These are phyloP conservation scores for Drosophila atroscutellata DNA, from an alignment of 2,888 invertebrate genomes.

Conservation along the genomic window DNA sequence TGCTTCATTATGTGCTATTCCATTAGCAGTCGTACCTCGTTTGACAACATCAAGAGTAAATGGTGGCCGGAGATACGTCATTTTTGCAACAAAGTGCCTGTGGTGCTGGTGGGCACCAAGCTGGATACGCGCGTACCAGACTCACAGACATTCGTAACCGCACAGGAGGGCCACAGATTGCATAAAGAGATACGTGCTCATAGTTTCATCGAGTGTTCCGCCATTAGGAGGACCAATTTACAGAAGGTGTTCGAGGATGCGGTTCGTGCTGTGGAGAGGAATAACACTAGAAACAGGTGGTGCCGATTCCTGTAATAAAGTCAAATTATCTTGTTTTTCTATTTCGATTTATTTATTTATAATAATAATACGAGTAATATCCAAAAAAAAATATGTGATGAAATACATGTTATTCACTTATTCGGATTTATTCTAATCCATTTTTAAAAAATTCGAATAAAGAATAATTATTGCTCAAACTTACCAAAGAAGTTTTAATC, in stretches of 20 bases:
- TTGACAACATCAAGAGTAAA: conserved; percentile 92
- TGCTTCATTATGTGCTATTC: conserved; percentile 95
- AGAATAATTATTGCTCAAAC: too few species aligned
- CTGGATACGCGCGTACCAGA: conserved; percentile 88
- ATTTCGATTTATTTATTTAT: too few species aligned
- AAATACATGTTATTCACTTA: too few species aligned
- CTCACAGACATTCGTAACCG: conserved; percentile 87
- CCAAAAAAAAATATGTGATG: too few species aligned
- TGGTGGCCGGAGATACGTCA: conserved; percentile 95
- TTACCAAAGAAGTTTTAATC: too few species aligned
- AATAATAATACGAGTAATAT: too few species aligned
- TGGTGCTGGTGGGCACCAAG: conserved; percentile 94
- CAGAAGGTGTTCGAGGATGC: conserved; percentile 92
- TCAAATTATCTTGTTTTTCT: neutral
- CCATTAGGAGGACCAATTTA: conserved; percentile 90
- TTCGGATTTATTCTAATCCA: too few species aligned
- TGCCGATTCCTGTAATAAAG: conserved; percentile 78
- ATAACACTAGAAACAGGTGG: conserved; percentile 83
- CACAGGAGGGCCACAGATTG: conserved; percentile 91
- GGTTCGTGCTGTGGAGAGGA: conserved; percentile 88
- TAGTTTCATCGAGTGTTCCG: conserved; percentile 92
- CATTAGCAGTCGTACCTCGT: conserved; percentile 91
- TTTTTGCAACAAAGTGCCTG: conserved; percentile 90
- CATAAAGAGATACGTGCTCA: conserved; percentile 91
- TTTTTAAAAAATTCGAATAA: too few species aligned